A percentile compares a stretch with the other conserved stretches of the same genome.
Conservation (phyloP, 2,797 vertebrate genomes). For the Crenichthys baileyi region DNA sequence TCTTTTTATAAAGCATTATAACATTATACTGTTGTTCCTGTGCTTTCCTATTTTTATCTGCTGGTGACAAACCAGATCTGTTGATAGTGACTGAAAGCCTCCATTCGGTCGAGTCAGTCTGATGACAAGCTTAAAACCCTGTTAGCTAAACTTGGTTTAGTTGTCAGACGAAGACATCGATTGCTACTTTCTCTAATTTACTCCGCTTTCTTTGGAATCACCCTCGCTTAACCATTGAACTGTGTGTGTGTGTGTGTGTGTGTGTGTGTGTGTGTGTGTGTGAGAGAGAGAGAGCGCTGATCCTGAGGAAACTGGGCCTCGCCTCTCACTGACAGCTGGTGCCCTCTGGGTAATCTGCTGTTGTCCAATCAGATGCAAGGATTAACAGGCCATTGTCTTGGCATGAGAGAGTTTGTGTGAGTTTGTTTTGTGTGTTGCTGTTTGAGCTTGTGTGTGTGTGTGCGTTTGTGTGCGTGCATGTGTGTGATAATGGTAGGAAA, state of each 20-base stretch:
- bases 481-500: slow-evolving; percentile 35
- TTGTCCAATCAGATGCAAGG: slow-evolving; percentile 77
- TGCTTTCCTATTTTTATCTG: slow-evolving; percentile 58
- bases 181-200: slow-evolving; percentile 7
- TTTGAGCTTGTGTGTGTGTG: slow-evolving; percentile 19
- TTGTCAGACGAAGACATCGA: slow-evolving; percentile 6
- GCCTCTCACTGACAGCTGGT: slow-evolving; percentile 81
- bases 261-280: slow-evolving; percentile 29
- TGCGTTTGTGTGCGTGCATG: slow-evolving; percentile 9
- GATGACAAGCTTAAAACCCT: slow-evolving; percentile 29
- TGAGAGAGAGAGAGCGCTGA: slow-evolving; percentile 31
- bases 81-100: slow-evolving; percentile 38
- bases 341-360: slow-evolving; percentile 82
- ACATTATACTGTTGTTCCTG: slow-evolving; percentile 30
- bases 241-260: slow-evolving; percentile 32
- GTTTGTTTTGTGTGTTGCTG: slow-evolving; percentile 32
- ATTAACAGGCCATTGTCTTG: slow-evolving; percentile 84
- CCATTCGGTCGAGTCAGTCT: neutral
- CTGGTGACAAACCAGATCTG: slow-evolving; percentile 36
- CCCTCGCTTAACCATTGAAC: slow-evolving; percentile 1
- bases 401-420: slow-evolving; percentile 56
- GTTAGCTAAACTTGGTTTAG: neutral
- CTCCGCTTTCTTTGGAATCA: slow-evolving; percentile 11
- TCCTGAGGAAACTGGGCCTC: slow-evolving; percentile 76
- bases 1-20: slow-evolving; percentile 18